Evolutionary conservation across 2,113 vertebrate species (phyloP), one percentile per base, ranked within the genome.

Genomic region (Pterophyllum scalare): DNA sequence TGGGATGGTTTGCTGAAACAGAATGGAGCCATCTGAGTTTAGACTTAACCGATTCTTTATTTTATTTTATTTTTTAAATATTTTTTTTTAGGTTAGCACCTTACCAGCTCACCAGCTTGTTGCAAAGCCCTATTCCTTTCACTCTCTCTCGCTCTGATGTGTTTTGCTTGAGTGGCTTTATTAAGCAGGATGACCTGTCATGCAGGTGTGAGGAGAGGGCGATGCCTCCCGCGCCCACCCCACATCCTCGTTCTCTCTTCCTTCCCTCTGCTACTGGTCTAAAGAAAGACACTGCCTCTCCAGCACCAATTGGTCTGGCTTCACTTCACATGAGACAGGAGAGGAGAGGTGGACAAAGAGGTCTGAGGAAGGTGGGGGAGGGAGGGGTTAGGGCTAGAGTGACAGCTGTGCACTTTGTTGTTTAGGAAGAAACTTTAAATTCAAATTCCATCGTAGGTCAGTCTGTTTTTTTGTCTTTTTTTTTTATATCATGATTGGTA

Each of bases 111-210:
- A 62, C 57, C 46, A 6, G 46, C 40, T 40, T 65, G n/a, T 38
- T 81, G 17, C 33, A 72, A 78, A 75, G 54, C 52, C 17, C 31
- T 43, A 56, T 67, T 38, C 74, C 75, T 70, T 57, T 2, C 31
- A 3, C 46, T 31, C 35, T 59, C 60, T 43, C 40, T 72, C 59
- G 24, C 33, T 78, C 72, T 76, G 81, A 84, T 74, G 26, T 70
- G 84, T 75, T 79, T 80, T 87, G 90, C 88, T 90, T 78, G 83
- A 88, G 88, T 64, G 87, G 61, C 89, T 91, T 94, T 91, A 94
- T 93, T 93, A 95, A 92, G 80, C 81, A 57, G 80, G 89, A 91
- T 90, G 82, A 88, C 79, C 91, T 93, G 91, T 94, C 90, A 94
- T 90, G 84, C 90, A 92, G 93, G 91, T 93, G 89, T 82, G 72